A percentile compares a stretch with the other conserved stretches of the same genome.
phyloP scores from a whole-genome alignment of 2,888 invertebrate genomes.

The Spodoptera exigua region DNA sequence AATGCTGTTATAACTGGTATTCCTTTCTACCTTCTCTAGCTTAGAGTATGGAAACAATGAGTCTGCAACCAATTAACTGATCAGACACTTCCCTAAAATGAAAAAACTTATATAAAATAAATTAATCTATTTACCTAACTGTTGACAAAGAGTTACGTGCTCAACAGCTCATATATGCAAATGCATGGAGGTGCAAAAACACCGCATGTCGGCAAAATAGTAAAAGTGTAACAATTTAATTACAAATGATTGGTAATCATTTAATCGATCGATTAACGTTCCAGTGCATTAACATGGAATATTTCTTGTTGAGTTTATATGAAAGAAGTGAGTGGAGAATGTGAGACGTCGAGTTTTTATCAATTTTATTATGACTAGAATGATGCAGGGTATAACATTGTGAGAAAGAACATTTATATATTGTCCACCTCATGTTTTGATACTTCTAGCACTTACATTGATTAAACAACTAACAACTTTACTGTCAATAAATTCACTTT shows the following conservation, averaged over 20 bases:
- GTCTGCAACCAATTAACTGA: slow-evolving; percentile 17
- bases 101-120: slow-evolving; percentile 31
- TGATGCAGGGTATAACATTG: slow-evolving; percentile 26
- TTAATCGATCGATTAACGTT: slow-evolving; percentile 64
- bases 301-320: slow-evolving; percentile 48
- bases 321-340: slow-evolving; percentile 35
- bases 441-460: slow-evolving; percentile 7
- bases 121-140: slow-evolving; percentile 14
- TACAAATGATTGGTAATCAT: slow-evolving; percentile 66
- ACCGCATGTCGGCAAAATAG: slow-evolving; percentile 65
- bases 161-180: slow-evolving; percentile 79
- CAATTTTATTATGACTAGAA: slow-evolving; percentile 16
- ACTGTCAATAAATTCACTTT: slow-evolving; percentile 16
- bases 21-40: slow-evolving; percentile 29
- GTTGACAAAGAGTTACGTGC: slow-evolving; percentile 62
- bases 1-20: slow-evolving; percentile 32
- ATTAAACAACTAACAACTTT: slow-evolving; percentile 11
- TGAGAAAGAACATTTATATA: slow-evolving; percentile 14
- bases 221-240: slow-evolving; percentile 84
- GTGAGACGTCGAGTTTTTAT: slow-evolving; percentile 23
- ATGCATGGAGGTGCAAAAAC: slow-evolving; percentile 63
- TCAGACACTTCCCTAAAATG: slow-evolving; percentile 34
- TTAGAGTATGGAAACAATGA: slow-evolving; percentile 34
- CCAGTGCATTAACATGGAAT: slow-evolving; percentile 63
- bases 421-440: slow-evolving; percentile 10